phyloP scores from a whole-genome alignment of 2,797 vertebrate species.

The Microctenopoma stevenorrisi region DNA sequence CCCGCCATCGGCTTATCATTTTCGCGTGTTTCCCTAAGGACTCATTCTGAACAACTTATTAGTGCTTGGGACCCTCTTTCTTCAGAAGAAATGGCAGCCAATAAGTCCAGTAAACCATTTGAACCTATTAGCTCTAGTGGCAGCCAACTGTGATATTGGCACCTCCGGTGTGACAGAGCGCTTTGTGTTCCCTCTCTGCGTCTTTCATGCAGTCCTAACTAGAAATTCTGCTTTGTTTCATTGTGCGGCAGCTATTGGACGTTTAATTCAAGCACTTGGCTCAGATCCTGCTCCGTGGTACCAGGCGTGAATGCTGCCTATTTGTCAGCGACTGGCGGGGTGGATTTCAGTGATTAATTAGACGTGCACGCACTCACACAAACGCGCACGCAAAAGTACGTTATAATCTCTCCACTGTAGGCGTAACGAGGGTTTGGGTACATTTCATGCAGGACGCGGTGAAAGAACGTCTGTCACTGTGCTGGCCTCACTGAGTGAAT shows the following conservation, averaged over 20 bases:
- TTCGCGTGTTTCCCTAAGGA: constrained; percentile 4
- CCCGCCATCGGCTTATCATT: constrained; percentile 39
- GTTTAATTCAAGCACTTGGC: constrained; percentile 65
- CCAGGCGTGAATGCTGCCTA: constrained; percentile 49
- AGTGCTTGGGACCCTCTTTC: not conserved
- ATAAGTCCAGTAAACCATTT: constrained; percentile 25
- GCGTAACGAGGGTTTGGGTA: constrained; percentile 66
- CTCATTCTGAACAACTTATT: constrained; percentile 17
- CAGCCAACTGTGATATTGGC: constrained; percentile 31
- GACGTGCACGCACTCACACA: constrained; percentile 37
- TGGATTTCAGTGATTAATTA: constrained; percentile 69
- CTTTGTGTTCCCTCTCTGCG: constrained; percentile 37
- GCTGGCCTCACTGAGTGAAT: constrained; percentile 60
- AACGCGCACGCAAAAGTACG: constrained; percentile 12
- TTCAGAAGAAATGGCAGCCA: not conserved
- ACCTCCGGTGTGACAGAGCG: constrained; percentile 7
- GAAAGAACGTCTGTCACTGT: constrained; percentile 70
- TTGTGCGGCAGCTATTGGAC: constrained; percentile 55
- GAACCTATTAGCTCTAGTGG: constrained; percentile 27
- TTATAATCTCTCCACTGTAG: constrained; percentile 57
- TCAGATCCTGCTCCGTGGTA: constrained; percentile 48
- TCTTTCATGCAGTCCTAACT: constrained; percentile 26
- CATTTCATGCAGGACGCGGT: constrained; percentile 59
- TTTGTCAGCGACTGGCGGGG: constrained; percentile 64
- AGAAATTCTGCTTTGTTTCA: constrained; percentile 57